Conservation (phyloP, 2,797 vertebrate species). For the Melanotaenia parkinsoni region DNA sequence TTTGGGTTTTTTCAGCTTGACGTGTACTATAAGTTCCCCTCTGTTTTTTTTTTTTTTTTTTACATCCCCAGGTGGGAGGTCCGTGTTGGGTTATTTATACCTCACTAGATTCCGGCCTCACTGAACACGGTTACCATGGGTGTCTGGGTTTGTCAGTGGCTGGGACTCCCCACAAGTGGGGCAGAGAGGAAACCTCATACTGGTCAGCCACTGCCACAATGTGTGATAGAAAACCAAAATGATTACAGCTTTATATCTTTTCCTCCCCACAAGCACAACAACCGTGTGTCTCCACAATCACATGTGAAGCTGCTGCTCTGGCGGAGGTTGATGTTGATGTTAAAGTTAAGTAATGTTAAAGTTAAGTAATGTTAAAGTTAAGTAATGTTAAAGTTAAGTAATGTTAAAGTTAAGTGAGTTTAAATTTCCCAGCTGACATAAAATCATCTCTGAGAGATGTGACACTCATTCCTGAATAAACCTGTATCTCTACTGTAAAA, state of each 20-base stretch:
- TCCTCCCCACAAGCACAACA: neutral
- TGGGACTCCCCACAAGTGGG: neutral
- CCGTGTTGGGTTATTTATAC: conserved; percentile 54
- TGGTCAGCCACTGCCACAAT: neutral
- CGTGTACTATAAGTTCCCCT: too few relatives aligned
- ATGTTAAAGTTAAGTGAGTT: too few relatives aligned
- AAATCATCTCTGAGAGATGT: too few relatives aligned
- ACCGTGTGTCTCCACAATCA: neutral
- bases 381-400: too few relatives aligned
- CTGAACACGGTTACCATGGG: conserved; percentile 53
- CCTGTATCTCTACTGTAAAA: too few relatives aligned
- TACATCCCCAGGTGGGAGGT: conserved; percentile 37
- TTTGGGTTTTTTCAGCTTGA: conserved; percentile 13
- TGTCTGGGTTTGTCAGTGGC: conserved; percentile 31
- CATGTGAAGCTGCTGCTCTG: neutral
- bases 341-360: too few relatives aligned
- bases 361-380: too few relatives aligned
- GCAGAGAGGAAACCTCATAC: conserved; percentile 19
- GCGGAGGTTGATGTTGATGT: neutral
- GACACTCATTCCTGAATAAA: too few relatives aligned
- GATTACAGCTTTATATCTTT: conserved; percentile 2
- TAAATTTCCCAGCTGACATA: too few relatives aligned
- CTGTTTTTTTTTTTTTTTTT: neutral
- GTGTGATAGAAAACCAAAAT: conserved; percentile 20
- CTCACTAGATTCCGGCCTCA: conserved; percentile 34